Evolutionary conservation across 2,797 vertebrate genomes (phyloP).

Genomic region (Hirundo rustica): DNA sequence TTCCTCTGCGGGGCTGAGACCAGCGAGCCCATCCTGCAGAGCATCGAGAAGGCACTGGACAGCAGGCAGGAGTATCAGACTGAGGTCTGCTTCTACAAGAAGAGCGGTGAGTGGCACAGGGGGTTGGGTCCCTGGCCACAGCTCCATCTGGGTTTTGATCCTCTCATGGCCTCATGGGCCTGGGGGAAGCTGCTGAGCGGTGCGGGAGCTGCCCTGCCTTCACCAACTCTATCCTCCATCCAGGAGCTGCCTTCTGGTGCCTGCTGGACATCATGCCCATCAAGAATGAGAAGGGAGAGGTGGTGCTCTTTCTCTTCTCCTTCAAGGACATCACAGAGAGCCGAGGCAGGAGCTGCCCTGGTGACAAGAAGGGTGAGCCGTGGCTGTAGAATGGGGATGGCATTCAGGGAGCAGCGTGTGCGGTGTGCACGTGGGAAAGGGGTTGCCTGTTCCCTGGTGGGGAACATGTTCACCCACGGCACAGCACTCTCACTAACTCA

Average conservation of each 20-base stretch:
- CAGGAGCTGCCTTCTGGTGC: slow-evolving; percentile 90
- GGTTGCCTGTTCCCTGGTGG: neutral
- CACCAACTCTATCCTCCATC: neutral
- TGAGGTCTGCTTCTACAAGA: slow-evolving; percentile 91
- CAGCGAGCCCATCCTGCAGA: slow-evolving; percentile 82
- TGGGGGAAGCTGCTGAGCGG: rapidly evolving
- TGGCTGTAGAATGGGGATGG: neutral
- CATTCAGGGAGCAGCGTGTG: rapidly evolving
- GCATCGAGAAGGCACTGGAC: slow-evolving; percentile 88
- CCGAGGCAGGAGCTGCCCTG: slow-evolving; percentile 73
- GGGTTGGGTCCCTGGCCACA: rapidly evolving
- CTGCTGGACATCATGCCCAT: slow-evolving; percentile 94
- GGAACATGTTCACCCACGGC: rapidly evolving
- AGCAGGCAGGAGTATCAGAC: slow-evolving; percentile 88
- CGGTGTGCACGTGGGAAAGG: rapidly evolving
- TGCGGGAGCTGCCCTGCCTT: neutral
- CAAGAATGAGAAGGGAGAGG: slow-evolving; percentile 94
- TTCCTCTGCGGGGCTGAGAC: slow-evolving; percentile 92
- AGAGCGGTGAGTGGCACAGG: slow-evolving; percentile 81
- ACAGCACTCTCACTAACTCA: neutral
- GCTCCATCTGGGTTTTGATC: neutral
- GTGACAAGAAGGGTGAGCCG: slow-evolving; percentile 76
- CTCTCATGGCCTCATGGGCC: rapidly evolving
- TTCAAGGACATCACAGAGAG: slow-evolving; percentile 93
- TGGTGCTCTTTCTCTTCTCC: slow-evolving; percentile 94